Percentiles rank a stretch among this genome's conserved stretches.
Conservation (phyloP, 1,140 invertebrate genomes). For the Brachionus rubens region DNA sequence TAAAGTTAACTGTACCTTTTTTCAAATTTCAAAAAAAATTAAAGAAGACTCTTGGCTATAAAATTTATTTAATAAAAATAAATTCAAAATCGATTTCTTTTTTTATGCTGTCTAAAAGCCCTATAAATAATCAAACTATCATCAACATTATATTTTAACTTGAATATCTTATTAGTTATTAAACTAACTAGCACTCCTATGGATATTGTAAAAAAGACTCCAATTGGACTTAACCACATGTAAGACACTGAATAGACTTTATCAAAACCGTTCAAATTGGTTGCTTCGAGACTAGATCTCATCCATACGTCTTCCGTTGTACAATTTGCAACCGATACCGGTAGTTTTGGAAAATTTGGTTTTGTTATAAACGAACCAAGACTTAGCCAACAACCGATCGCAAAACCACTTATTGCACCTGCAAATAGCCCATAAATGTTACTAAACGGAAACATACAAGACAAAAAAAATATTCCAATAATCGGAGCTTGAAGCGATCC, state of each 20-base stretch:
- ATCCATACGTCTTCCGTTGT: neutral
- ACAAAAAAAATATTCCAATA: conserved; percentile 57
- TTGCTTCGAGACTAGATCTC: conserved; percentile 16
- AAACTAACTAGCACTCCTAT: conserved; percentile 71
- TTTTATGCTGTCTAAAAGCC: conserved; percentile 5
- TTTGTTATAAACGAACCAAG: conserved; percentile 22
- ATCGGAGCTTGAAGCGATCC: conserved; percentile 56
- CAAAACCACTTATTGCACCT: conserved; percentile 29
- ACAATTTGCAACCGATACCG: neutral
- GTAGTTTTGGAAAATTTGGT: neutral
- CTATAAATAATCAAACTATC: conserved; percentile 17
- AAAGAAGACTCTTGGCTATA: too few relatives aligned
- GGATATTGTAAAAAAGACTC: conserved; percentile 65
- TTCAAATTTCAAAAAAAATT: too few relatives aligned
- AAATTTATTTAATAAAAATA: neutral
- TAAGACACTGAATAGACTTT: conserved; percentile 76
- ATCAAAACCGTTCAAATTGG: conserved; percentile 32
- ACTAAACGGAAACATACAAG: conserved; percentile 55
- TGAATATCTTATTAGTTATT: conserved; percentile 63
- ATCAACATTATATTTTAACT: neutral
- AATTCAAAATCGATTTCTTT: neutral
- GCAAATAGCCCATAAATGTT: conserved; percentile 48
- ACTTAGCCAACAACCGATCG: conserved; percentile 12
- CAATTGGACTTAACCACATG: conserved; percentile 76
- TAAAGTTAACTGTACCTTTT: too few relatives aligned